Percentiles rank a stretch among this genome's conserved stretches.
These are phyloP conservation scores for Pseudorectes ferrugineus DNA, from an alignment of 2,113 vertebrate species.

Conservation along the genomic window DNA sequence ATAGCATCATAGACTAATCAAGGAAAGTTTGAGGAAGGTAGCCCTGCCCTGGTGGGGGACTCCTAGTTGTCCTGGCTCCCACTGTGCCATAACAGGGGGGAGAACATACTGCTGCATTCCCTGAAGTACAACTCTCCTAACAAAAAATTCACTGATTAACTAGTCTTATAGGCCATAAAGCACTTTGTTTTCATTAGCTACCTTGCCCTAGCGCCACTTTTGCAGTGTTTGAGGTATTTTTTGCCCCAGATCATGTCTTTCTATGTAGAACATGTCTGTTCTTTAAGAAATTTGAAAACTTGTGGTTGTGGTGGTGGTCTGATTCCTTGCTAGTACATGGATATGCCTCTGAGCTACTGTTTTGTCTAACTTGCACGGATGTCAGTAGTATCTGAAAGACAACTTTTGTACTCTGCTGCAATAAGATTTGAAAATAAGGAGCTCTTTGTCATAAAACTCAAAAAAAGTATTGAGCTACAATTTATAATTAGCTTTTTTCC, in stretches of 20 bases:
- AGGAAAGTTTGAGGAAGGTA: background rate
- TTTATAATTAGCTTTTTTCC: background rate
- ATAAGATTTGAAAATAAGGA: conserved; percentile 9
- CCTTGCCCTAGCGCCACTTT: background rate
- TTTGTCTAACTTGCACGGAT: background rate
- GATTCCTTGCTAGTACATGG: background rate
- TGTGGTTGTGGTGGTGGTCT: background rate
- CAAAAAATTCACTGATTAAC: background rate
- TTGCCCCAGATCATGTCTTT: background rate
- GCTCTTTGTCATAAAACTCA: background rate
- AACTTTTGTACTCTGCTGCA: background rate
- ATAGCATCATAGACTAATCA: background rate
- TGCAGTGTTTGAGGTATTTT: background rate
- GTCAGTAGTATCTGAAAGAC: background rate
- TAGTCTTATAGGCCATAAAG: background rate
- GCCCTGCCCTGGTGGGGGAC: background rate
- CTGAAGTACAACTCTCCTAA: background rate
- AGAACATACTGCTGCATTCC: background rate
- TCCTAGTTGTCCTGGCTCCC: background rate
- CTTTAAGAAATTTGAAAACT: background rate
- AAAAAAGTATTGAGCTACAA: background rate
- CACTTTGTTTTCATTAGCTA: background rate
- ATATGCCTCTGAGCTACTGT: background rate
- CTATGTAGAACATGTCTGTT: background rate
- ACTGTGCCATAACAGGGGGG: background rate